Base-by-base conservation (phyloP, 2,113 vertebrate species). In the Polypterus senegalus region DNA sequence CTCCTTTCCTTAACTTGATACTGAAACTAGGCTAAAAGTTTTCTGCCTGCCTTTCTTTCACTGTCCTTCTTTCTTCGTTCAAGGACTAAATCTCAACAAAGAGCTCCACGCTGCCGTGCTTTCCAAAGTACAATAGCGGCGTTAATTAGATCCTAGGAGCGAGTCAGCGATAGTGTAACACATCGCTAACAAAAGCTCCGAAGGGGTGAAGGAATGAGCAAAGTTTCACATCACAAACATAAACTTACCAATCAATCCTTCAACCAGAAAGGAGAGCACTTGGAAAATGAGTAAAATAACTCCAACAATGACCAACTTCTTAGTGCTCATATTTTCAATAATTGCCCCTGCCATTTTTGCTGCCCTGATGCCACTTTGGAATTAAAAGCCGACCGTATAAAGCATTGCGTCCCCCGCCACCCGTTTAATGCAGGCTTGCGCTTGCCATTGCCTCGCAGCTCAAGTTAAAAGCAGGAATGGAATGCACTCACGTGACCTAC, bases 261-360 rank as follows among this genome's bases (percentile, higher is more conserved):
- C 95, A 81, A 98, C 93, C 79, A 97, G 91, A 79, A 97, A 98
- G 72, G 94, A 88, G 76, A 92, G 77, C 80, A 90, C 86, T 77
- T 98, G 95, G 72, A 97, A 88, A 69, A 88, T 70, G 61, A 98
- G 87, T 78, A 98, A 71, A 69, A 78, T 87, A 70, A 89, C 90
- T 71, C 94, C 94, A 66, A 93, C 83, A 66, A 96, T 89, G 83
- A 94, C 92, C 72, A 98, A 93, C 92, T 98, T 98, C 81, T 86
- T 93, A 74, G 92, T 95, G 89, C 95, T 98, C 95, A 98, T 98
- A 63, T 97, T 98, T 65, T 98, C 94, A 67, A 98, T 98, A 70
- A 98, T 97, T 68, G 95, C 95, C 78, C 93, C 94, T 74, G 93
- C 91, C 94, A 97, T 97, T 2, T 69, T 70, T 58, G n/a, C n/a